Base-by-base conservation (phyloP, 2,797 vertebrate species). In the Chloroceryle amazona region DNA sequence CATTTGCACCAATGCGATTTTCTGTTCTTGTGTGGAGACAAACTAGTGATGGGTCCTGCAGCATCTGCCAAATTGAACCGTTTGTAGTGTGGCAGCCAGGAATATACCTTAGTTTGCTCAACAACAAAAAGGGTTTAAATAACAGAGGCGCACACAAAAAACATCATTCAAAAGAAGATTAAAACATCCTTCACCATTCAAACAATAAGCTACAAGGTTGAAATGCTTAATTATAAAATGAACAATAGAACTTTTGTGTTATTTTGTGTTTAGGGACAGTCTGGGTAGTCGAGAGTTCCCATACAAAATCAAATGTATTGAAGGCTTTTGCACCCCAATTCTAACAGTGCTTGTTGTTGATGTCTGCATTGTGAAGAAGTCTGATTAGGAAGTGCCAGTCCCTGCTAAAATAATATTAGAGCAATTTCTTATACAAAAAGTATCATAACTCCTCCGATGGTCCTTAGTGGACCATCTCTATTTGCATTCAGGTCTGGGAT, bases 21-120 rank as follows among this genome's bases (percentile, higher is more conserved):
- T 93, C 73, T 79, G 58, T 28, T 95, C 87, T 92, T 81, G 11
- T 60, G 47, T 70, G 90, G 89, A 97, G 90, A 52, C 35, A 67
- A 67, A 33, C 18, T 51, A 87, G 60, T 49, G 79, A 90, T 65
- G 92, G 72, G 60, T 72, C 49, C 26, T 26, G 66, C 81, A 95
- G 95, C 91, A 96, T 76, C 91, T 97, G 95, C 90, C 44, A 37
- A 93, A 86, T 37, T 71, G 89, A 96, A 51, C 88, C 94, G 82
- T 94, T 96, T 96, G 87, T 72, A 90, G 55, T 5, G 33, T 81
- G 72, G 89, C 90, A 98, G 91, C 68, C 83, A 91, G 91, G 57
- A 94, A 91, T 35, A 80, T 4, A 62, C 95, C 93, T 97, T 74
- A 25, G 65, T 94, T 96, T 97, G 62, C 49, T 89, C 79, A 93